Base-by-base conservation (phyloP, 2,113 vertebrate species). In the Chaetops frenatus region DNA sequence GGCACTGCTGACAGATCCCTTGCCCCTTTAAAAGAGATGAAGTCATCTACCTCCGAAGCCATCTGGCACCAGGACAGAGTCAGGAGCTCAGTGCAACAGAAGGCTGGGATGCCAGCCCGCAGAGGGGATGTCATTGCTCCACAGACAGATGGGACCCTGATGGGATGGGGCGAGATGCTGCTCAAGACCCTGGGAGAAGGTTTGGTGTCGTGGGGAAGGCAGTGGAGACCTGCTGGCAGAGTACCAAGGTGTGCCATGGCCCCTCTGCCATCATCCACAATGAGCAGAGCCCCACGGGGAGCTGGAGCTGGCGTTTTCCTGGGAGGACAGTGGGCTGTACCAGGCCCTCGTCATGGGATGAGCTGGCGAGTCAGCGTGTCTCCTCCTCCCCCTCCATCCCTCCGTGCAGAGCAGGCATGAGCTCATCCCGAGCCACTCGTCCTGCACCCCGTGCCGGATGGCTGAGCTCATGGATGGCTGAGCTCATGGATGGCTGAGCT, bases 11-110 rank as follows among this genome's bases (percentile, higher is more conserved):
- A 84, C 87, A 95, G 64, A 89, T 83, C 71, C 47, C n/a, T 47
- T 92, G 85, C 91, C 50, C 96, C 96, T 97, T 98, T 97, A 97
- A 98, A 97, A 94, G 91, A 62, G 94, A 97, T 98, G 97, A 98
- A 97, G 92, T 98, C 98, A 98, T 96, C 21, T 71, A 42, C 82
- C 89, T 87, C 40, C 1, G 3, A 96, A 95, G 93, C 97, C 97
- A 98, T 97, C 95, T 98, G 98, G 96, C 95, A 91, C 66, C 47
- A 58, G 25, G 74, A 95, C 89, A 88, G 81, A 92, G 85, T 92
- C 81, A 94, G 94, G 79, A 97, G 95, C 95, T 92, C 92, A 84
- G 74, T 5, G 45, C 90, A 97, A 93, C 98, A 98, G 98, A 98
- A 98, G 98, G 98, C 83, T 81, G 97, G 97, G 97, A 96, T 65